phyloP scores from a whole-genome alignment of 2,797 vertebrate genomes.

The Lepus oiostolus region DNA sequence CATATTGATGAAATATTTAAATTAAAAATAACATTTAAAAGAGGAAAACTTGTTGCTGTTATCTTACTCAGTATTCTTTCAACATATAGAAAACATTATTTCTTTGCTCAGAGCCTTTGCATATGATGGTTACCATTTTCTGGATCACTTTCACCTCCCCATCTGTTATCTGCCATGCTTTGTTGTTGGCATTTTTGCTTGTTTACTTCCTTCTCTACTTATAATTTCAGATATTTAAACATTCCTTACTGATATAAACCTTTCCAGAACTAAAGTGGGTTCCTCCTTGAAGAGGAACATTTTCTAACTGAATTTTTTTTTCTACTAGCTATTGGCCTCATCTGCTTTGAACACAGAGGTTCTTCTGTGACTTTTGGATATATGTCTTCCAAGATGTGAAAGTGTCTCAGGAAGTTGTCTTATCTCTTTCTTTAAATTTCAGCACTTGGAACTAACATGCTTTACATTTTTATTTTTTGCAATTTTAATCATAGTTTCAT shows the following conservation, averaged over 20 bases:
- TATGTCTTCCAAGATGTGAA: slow-evolving; percentile 25
- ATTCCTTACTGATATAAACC: neutral
- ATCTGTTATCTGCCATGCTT: neutral
- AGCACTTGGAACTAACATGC: neutral
- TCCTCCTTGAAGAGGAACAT: neutral
- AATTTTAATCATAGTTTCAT: slow-evolving; percentile 49
- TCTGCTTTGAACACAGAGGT: neutral
- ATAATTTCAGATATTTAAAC: slow-evolving; percentile 40
- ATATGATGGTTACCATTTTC: neutral
- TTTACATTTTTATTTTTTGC: neutral
- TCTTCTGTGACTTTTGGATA: neutral
- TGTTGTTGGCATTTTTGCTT: neutral
- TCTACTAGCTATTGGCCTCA: neutral
- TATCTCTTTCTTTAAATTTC: slow-evolving; percentile 47
- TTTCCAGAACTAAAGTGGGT: neutral
- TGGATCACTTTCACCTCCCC: neutral
- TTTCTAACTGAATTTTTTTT: slow-evolving; percentile 7
- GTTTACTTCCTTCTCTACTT: neutral
- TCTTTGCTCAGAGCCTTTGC: slow-evolving; percentile 12
- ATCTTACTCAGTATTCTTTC: neutral
- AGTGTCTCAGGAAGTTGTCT: slow-evolving; percentile 10
- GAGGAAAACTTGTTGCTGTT: neutral
- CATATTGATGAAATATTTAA: no score
- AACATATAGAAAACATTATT: neutral
- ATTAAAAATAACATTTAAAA: no score